Evolutionary conservation across 2,797 vertebrate genomes (phyloP).

Genomic region (Hemitrygon akajei): DNA sequence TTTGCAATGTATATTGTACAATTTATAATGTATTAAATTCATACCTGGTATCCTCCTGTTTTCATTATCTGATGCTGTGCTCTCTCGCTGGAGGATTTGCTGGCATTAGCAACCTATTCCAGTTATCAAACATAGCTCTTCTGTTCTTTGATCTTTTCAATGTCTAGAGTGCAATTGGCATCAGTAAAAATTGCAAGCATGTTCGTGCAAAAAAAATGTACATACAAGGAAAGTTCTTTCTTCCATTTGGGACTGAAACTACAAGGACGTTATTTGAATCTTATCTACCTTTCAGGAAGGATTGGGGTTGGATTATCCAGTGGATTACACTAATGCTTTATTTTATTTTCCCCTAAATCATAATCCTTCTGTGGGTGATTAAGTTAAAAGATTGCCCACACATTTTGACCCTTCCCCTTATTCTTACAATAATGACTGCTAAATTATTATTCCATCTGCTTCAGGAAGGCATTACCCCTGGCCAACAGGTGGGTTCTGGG

Average conservation of each 20-base stretch:
- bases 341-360: not conserved
- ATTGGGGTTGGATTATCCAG: not conserved
- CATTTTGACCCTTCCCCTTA: not conserved
- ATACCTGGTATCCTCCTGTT: not conserved
- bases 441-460: not conserved
- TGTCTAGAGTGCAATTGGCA: not conserved
- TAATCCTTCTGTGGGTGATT: no score
- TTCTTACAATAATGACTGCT: not conserved
- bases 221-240: not conserved
- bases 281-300: no score
- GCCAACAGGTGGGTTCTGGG: not conserved
- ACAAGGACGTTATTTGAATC: not conserved
- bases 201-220: not conserved
- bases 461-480: not conserved
- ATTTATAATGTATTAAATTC: slow-evolving; percentile 18
- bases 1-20: slow-evolving; percentile 21
- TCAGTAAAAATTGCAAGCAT: not conserved
- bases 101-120: slow-evolving; percentile 9
- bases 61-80: not conserved
- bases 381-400: not conserved
- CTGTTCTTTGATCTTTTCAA: not conserved
- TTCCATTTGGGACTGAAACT: not conserved
- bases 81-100: not conserved
- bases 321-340: not conserved
- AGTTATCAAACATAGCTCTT: not conserved